Evolutionary conservation across 1,140 invertebrate species (phyloP), one percentile per base, ranked within the genome.

Genomic region (Amyelois transitella): DNA sequence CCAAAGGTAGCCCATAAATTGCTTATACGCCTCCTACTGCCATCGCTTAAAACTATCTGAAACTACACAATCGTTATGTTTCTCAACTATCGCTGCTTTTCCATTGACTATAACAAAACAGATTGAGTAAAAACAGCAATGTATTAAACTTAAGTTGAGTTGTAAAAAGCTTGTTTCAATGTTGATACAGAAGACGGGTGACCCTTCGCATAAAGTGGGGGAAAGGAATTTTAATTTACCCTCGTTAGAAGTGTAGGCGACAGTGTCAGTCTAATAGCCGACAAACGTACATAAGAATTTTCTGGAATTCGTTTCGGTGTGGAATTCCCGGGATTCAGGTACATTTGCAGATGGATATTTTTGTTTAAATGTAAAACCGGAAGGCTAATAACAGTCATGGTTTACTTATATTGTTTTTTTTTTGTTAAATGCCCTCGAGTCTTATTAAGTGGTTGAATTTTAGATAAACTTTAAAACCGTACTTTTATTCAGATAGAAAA

Each of bases 221-320:
- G n/a, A n/a, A 56, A 66, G 66, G 75, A 77, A 75, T 77, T 77
- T 77, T 75, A 77, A 77, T 77, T 73, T 71, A 72, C 69, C 69
- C 69, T 77, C 63, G 75, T 77, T 77, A 75, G 64, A 60, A 55
- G 32, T 38, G 32, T 38, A 14, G 32, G 32, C 32, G 32, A 38
- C 32, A 38, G 32, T 38, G 32, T 38, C 32, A 38, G 32, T 38
- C 32, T 38, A 38, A 38, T 38, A 38, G 32, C 32, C 32, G 32
- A 38, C 32, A 38, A 38, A 38, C 32, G 32, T 38, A 38, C 32
- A 38, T 14, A 38, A 38, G 32, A 38, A 38, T 38, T 38, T 38
- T 38, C 32, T 14, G 32, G 32, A 38, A 38, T 38, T 38, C 32
- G 32, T 38, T 38, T 14, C 8, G 12, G 32, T 14, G 32, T 14